These are phyloP conservation scores for Chirona hameri DNA, from an alignment of 2,888 invertebrate genomes.

Conservation along the genomic window DNA sequence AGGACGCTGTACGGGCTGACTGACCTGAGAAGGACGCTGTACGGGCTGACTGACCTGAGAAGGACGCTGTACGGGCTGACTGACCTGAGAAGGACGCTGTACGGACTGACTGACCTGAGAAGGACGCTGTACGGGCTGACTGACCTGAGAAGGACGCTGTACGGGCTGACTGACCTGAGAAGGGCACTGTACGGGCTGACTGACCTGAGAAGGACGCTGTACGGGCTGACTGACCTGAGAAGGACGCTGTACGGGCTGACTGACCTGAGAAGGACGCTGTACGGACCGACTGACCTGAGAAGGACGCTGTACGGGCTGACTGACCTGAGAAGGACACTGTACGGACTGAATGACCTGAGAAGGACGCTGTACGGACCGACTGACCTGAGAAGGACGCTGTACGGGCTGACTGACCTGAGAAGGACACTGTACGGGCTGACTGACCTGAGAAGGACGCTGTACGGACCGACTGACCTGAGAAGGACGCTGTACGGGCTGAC, in stretches of 20 bases:
- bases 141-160: not conserved
- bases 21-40: not conserved
- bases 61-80: no score
- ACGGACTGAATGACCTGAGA: not conserved
- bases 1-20: no score
- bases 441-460: not conserved
- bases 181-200: not conserved
- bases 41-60: not conserved
- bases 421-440: no score
- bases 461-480: not conserved
- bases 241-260: slow-evolving; percentile 4
- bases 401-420: not conserved
- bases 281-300: not conserved
- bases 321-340: not conserved
- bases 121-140: not conserved
- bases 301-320: not conserved
- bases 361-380: not conserved
- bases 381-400: not conserved
- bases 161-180: not conserved
- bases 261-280: not conserved
- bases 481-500: no score
- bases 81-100: no score
- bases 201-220: slow-evolving; percentile 11
- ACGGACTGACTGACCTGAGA: no score
- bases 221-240: not conserved